Evolutionary conservation across 1,140 invertebrate genomes (phyloP).

Genomic region (Dendroctonus ponderosae): DNA sequence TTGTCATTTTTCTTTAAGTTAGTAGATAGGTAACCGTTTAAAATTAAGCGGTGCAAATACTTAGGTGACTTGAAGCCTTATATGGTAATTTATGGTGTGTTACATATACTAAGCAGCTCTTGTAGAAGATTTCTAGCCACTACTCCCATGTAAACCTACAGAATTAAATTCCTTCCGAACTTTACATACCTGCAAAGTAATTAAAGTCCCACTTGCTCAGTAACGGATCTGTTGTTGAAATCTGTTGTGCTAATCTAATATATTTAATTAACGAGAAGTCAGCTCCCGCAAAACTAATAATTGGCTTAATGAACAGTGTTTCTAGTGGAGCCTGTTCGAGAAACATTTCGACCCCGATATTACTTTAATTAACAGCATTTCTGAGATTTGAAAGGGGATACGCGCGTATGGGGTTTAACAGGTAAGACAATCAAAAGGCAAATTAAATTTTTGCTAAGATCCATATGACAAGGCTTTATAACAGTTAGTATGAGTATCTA

Average conservation of each 20-base stretch:
- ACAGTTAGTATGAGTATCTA: background rate
- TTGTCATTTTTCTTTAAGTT: too few species aligned
- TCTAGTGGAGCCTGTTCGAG: slow-evolving; percentile 26
- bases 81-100: too few species aligned
- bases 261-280: slow-evolving; percentile 39
- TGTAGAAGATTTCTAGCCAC: too few species aligned
- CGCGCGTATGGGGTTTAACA: too few species aligned
- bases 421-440: too few species aligned
- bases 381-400: background rate
- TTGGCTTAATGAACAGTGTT: slow-evolving; percentile 37
- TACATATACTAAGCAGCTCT: too few species aligned
- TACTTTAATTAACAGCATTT: slow-evolving; percentile 12
- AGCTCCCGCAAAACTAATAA: slow-evolving; percentile 38
- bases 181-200: too few species aligned
- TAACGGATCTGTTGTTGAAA: slow-evolving; percentile 1
- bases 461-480: background rate
- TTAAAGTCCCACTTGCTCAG: too few species aligned
- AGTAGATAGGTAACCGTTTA: too few species aligned
- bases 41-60: too few species aligned
- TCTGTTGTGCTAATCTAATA: slow-evolving; percentile 33
- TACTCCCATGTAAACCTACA: background rate
- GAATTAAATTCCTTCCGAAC: too few species aligned
- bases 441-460: background rate
- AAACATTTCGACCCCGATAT: slow-evolving; percentile 18
- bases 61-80: too few species aligned